phyloP scores from a whole-genome alignment of 2,888 invertebrate species.

The Cylindroiulus punctatus region DNA sequence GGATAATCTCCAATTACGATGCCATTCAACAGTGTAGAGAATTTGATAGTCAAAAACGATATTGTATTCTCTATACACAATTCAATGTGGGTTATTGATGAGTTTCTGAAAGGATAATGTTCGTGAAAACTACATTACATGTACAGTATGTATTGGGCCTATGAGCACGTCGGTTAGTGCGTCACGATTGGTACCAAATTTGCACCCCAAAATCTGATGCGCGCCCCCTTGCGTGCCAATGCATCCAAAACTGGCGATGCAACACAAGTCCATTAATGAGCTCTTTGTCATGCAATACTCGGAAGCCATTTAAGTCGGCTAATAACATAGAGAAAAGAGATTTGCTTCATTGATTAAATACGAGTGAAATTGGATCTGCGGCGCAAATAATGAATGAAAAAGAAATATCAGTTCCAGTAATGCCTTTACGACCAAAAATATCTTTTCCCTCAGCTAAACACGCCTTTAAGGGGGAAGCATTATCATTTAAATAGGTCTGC shows the following conservation, averaged over 20 bases:
- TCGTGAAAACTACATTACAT: no score
- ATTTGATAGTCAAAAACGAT: no score
- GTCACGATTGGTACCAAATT: not conserved
- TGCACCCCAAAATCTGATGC: not conserved
- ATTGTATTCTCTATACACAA: no score
- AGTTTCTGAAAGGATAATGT: no score
- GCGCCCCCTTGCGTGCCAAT: not conserved
- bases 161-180: no score
- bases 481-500: constrained; percentile 3
- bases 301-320: constrained; percentile 13
- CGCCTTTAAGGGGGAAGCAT: not conserved
- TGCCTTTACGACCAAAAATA: not conserved
- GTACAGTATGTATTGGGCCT: no score
- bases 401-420: not conserved
- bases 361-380: not conserved
- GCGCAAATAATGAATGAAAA: not conserved
- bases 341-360: constrained; percentile 12
- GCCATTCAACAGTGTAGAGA: no score
- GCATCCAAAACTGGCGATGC: not conserved
- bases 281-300: constrained; percentile 34
- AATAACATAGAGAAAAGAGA: not conserved
- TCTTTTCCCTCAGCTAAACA: not conserved
- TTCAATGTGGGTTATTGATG: no score
- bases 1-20: no score
- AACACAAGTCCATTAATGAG: not conserved